Conservation (phyloP, 2,113 vertebrate genomes). For the Dicaeum eximium region DNA sequence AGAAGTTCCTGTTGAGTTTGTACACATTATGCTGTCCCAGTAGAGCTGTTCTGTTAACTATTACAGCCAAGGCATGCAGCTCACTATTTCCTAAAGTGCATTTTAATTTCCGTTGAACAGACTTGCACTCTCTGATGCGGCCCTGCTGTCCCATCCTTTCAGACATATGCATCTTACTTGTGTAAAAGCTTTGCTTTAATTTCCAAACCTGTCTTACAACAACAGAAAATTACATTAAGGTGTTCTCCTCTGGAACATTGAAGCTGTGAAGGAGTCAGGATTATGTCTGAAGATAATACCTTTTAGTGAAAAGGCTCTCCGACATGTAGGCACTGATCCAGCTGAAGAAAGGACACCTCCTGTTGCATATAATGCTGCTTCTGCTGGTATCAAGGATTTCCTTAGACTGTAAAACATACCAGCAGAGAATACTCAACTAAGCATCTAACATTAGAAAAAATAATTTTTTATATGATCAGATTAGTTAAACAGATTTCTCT, state of each 20-base stretch:
- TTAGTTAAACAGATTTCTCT: slow-evolving; percentile 49
- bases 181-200: slow-evolving; percentile 10
- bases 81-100: background rate
- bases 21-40: background rate
- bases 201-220: background rate
- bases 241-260: background rate
- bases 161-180: background rate
- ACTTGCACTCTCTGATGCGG: background rate
- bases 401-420: background rate
- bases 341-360: background rate
- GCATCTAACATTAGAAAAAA: slow-evolving; percentile 1
- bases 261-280: slow-evolving; percentile 1
- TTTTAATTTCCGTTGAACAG: background rate
- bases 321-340: background rate
- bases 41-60: background rate
- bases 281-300: slow-evolving; percentile 10
- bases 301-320: slow-evolving; percentile 29
- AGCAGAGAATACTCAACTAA: background rate
- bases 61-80: background rate
- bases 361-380: background rate
- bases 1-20: background rate
- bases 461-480: background rate
- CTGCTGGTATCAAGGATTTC: slow-evolving; percentile 20
- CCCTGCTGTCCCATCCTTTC: background rate
- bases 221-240: slow-evolving; percentile 24